Percentiles rank a stretch among this genome's conserved stretches.
Evolutionary conservation across 2,888 invertebrate genomes (phyloP).

Genomic region (Trachelus iudaicus): DNA sequence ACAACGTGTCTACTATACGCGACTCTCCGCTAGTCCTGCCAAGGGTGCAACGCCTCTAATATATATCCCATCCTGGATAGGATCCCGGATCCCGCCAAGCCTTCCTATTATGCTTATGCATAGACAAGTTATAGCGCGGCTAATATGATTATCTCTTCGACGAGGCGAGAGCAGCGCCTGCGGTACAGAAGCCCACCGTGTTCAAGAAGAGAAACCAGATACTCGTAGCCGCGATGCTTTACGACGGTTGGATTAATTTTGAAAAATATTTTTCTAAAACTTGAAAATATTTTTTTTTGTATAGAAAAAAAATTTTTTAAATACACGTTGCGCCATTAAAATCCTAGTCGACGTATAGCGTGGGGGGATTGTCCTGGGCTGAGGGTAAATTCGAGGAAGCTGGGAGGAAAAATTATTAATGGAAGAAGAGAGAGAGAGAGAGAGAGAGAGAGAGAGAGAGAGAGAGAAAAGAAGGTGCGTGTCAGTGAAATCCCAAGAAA

Average conservation of each 20-base stretch:
- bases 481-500: slow-evolving; percentile 32
- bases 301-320: too few species aligned
- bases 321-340: not conserved
- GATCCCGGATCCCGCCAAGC: slow-evolving; percentile 46
- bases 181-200: not conserved
- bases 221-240: not conserved
- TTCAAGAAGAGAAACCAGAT: not conserved
- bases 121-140: slow-evolving; percentile 62
- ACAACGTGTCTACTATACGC: not conserved
- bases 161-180: slow-evolving; percentile 31
- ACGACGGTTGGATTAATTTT: not conserved
- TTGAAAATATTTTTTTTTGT: too few species aligned
- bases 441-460: too few species aligned
- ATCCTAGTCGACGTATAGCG: not conserved
- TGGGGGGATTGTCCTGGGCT: not conserved
- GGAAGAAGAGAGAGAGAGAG: slow-evolving; percentile 2
- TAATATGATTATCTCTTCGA: slow-evolving; percentile 65
- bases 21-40: not conserved
- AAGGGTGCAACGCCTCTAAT: slow-evolving; percentile 50
- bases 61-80: slow-evolving; percentile 56
- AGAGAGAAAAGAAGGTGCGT: not conserved
- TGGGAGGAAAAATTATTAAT: slow-evolving; percentile 31
- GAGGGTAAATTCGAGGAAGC: slow-evolving; percentile 8
- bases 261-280: too few species aligned
- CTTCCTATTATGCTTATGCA: slow-evolving; percentile 62